phyloP scores from a whole-genome alignment of 2,113 vertebrate genomes.

The Suncus etruscus region DNA sequence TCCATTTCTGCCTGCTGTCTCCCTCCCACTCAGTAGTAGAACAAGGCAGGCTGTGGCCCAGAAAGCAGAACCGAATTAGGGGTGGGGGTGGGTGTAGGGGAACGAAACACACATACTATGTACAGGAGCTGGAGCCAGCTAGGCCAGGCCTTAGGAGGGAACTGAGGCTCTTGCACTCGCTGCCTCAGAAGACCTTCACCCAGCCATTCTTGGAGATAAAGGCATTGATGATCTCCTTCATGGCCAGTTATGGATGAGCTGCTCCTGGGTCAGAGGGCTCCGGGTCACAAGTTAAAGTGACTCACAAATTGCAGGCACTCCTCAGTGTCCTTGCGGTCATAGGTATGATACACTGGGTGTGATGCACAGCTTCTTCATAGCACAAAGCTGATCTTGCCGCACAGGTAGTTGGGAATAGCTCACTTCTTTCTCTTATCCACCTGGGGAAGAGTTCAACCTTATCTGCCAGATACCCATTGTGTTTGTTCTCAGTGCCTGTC shows the following conservation, averaged over 20 bases:
- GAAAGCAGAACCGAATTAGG: conserved; percentile 9
- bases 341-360: conserved; percentile 98
- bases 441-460: conserved; percentile 99
- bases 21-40: neutral
- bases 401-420: conserved; percentile 98
- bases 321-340: conserved; percentile 98
- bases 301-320: conserved; percentile 99
- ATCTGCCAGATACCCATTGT: conserved; percentile 97
- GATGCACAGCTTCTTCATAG: conserved; percentile 99
- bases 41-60: neutral
- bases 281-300: conserved; percentile 97
- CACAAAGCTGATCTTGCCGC: conserved; percentile 99
- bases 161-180: neutral
- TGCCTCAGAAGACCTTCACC: conserved; percentile 98
- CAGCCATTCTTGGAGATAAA: conserved; percentile 99
- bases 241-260: conserved; percentile 99
- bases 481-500: conserved; percentile 93
- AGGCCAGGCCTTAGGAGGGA: neutral
- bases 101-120: conserved; percentile 44
- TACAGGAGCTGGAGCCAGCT: conserved; percentile 44
- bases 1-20: conserved; percentile 51
- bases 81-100: neutral
- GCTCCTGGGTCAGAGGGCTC: conserved; percentile 98
- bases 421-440: conserved; percentile 99
- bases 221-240: conserved; percentile 99